Percentiles rank a stretch among this genome's conserved stretches.
Conservation (phyloP, 2,888 invertebrate species). For the Aspidiotus destructor region DNA sequence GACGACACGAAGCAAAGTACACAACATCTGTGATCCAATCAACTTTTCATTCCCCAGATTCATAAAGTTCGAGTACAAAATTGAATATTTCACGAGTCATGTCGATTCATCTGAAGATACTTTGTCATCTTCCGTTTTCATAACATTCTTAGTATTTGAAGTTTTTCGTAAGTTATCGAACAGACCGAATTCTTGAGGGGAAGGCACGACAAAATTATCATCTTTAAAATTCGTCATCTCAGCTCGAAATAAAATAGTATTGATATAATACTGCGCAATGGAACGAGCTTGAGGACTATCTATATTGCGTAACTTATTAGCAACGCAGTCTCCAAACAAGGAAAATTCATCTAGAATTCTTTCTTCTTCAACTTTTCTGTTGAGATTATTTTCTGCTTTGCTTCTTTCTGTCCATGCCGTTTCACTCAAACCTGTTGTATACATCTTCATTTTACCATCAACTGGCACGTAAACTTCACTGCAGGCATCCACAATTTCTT, state of each 20-base stretch:
- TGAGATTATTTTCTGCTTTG: no score
- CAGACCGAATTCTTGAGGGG: conserved; percentile 14
- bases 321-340: conserved; percentile 21
- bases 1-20: no score
- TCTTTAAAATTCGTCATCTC: conserved; percentile 32
- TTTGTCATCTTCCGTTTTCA: no score
- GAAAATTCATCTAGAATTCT: conserved; percentile 14
- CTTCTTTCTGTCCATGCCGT: no score
- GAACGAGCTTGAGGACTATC: conserved; percentile 9
- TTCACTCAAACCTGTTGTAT: no score
- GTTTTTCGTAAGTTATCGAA: neutral
- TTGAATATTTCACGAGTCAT: no score
- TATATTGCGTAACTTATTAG: conserved; percentile 17
- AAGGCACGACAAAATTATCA: conserved; percentile 4
- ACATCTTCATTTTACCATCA: no score
- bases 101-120: no score
- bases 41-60: no score
- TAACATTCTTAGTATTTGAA: no score
- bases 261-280: conserved; percentile 29
- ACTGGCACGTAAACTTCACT: neutral
- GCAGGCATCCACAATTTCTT: neutral
- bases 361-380: neutral
- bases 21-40: no score
- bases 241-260: conserved; percentile 23
- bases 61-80: no score